phyloP scores from a whole-genome alignment of 30 jellyfish, hydroid and myxozoan species.

The Clytia hemisphaerica region DNA sequence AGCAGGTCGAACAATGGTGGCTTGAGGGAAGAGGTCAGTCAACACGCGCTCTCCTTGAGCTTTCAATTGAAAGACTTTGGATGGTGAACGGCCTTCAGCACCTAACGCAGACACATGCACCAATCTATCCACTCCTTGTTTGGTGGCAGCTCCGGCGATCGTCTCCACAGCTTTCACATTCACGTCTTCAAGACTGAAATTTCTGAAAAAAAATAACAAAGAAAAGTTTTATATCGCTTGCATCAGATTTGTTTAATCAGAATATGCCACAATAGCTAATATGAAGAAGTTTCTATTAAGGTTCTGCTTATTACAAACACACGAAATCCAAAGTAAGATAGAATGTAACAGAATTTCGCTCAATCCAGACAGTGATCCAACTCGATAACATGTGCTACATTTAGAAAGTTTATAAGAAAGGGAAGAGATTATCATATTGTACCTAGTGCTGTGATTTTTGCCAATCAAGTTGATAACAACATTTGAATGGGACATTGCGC shows the following conservation, averaged over 20 bases:
- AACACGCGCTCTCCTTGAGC: constrained; percentile 83
- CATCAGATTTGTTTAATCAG: not conserved
- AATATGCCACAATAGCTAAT: too few species aligned
- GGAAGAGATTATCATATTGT: too few species aligned
- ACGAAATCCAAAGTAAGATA: not conserved
- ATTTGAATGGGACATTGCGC: constrained; percentile 68
- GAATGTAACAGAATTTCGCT: not conserved
- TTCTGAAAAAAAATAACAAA: constrained; percentile 34
- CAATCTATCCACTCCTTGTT: constrained; percentile 73
- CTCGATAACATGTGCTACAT: not conserved
- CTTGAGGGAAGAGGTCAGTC: constrained; percentile 68
- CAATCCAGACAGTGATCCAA: not conserved
- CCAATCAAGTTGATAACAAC: constrained; percentile 83
- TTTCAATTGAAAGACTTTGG: constrained; percentile 34
- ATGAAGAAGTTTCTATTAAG: not conserved
- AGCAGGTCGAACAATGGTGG: constrained; percentile 90
- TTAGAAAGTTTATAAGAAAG: too few species aligned
- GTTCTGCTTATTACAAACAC: not conserved
- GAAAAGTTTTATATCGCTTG: not conserved
- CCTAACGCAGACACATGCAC: constrained; percentile 82
- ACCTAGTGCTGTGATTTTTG: constrained; percentile 72
- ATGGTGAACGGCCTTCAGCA: constrained; percentile 86
- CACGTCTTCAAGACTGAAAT: constrained; percentile 67
- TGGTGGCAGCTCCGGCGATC: constrained; percentile 81
- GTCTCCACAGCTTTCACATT: constrained; percentile 77